A percentile compares a stretch with the other conserved stretches of the same genome.
Evolutionary conservation across 2,797 vertebrate genomes (phyloP).

Genomic region (Pangasius mekongensis): DNA sequence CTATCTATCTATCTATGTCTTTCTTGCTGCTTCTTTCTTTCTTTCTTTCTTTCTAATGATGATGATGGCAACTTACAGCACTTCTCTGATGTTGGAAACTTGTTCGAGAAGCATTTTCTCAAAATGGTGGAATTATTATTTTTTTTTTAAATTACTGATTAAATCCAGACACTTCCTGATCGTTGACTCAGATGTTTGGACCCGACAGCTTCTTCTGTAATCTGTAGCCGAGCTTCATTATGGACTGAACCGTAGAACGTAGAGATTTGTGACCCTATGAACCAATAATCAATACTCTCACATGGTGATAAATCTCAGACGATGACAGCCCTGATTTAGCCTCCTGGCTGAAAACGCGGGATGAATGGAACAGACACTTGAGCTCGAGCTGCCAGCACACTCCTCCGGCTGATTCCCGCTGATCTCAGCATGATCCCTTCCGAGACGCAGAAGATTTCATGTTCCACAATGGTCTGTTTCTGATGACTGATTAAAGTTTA

Average conservation of each 20-base stretch:
- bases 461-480: not conserved
- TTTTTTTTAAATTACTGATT: not conserved
- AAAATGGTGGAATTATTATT: not conserved
- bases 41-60: not conserved
- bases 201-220: not conserved
- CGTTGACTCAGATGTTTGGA: no score
- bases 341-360: not conserved
- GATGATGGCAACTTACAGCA: not conserved
- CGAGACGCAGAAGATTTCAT: not conserved
- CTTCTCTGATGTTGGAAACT: not conserved
- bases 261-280: not conserved
- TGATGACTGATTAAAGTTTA: constrained; percentile 6
- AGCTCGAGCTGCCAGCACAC: not conserved
- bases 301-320: not conserved
- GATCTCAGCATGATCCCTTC: not conserved
- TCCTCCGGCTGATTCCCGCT: not conserved
- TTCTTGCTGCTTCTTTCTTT: not conserved
- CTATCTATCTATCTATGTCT: not conserved
- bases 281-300: not conserved
- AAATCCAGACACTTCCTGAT: not conserved
- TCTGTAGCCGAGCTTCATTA: not conserved
- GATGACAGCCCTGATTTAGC: not conserved
- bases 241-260: no score
- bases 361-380: no score
- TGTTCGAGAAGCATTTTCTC: not conserved